Conservation (phyloP, 2,888 invertebrate species). For the Graphium colonna region DNA sequence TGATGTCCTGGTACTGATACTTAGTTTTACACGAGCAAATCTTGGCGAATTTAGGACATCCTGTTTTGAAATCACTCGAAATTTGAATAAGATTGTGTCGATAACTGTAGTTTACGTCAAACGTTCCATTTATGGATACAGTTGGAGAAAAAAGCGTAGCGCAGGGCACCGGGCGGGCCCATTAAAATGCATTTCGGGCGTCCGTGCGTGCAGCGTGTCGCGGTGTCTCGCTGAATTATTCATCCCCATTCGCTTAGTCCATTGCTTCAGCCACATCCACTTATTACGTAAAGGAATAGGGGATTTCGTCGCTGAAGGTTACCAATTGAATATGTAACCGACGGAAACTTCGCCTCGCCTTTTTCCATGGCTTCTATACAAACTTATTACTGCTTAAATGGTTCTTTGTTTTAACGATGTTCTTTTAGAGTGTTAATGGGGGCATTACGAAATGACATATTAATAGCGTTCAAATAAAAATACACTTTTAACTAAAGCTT, state of each 20-base stretch:
- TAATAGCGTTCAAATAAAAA: too few relatives aligned
- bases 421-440: too few relatives aligned
- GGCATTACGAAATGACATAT: too few relatives aligned
- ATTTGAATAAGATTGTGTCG: too few relatives aligned
- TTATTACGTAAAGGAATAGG: conserved; percentile 33
- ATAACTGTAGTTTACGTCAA: neutral
- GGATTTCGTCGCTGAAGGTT: conserved; percentile 32
- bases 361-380: too few relatives aligned
- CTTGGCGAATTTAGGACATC: too few relatives aligned
- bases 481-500: too few relatives aligned
- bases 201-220: conserved; percentile 48
- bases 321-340: conserved; percentile 24
- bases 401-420: too few relatives aligned
- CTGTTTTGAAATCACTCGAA: too few relatives aligned
- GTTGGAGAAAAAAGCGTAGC: conserved; percentile 16
- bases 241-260: conserved; percentile 48
- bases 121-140: conserved; percentile 13
- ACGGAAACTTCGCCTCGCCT: conserved; percentile 1
- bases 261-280: conserved; percentile 30
- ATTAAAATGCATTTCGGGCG: conserved; percentile 50
- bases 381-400: too few relatives aligned
- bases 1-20: too few relatives aligned
- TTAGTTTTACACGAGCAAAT: too few relatives aligned
- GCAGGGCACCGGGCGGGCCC: conserved; percentile 22
- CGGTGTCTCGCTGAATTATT: conserved; percentile 61